phyloP scores from a whole-genome alignment of 2,113 vertebrate genomes.

The Oxyruncus cristatus region DNA sequence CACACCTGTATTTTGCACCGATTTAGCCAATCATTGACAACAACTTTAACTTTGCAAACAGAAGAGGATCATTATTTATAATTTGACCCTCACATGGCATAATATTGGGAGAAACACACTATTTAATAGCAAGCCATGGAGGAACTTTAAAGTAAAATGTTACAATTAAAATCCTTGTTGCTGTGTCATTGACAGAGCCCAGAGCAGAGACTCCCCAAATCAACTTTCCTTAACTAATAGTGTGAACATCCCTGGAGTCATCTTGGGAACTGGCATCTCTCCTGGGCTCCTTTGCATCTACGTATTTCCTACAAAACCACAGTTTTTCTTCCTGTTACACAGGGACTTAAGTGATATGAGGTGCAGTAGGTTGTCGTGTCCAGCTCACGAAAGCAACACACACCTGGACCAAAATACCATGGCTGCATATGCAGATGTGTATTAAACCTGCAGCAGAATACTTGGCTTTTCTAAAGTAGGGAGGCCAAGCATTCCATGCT shows the following conservation, averaged over 20 bases:
- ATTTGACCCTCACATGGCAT: not conserved
- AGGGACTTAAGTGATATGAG: not conserved
- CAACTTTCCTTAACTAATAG: not conserved
- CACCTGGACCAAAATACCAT: not conserved
- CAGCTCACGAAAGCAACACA: not conserved
- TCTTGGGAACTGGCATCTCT: not conserved
- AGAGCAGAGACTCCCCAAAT: not conserved
- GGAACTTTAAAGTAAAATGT: not conserved
- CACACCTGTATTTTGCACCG: not conserved
- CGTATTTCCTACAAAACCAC: not conserved
- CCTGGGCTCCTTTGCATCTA: not conserved
- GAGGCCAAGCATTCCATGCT: too few species aligned
- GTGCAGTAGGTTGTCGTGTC: not conserved
- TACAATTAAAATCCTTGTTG: not conserved
- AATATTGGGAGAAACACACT: accelerated
- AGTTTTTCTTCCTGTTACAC: not conserved
- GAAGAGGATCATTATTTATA: not conserved
- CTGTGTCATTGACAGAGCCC: accelerated
- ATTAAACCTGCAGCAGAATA: not conserved
- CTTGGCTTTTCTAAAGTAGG: not conserved
- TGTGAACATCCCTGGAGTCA: not conserved
- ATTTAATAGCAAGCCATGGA: not conserved
- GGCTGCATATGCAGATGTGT: not conserved
- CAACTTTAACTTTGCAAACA: not conserved
- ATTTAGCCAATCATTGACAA: not conserved